These are phyloP conservation scores for Notodonta ziczac DNA, from an alignment of 2,888 invertebrate genomes.

Conservation along the genomic window DNA sequence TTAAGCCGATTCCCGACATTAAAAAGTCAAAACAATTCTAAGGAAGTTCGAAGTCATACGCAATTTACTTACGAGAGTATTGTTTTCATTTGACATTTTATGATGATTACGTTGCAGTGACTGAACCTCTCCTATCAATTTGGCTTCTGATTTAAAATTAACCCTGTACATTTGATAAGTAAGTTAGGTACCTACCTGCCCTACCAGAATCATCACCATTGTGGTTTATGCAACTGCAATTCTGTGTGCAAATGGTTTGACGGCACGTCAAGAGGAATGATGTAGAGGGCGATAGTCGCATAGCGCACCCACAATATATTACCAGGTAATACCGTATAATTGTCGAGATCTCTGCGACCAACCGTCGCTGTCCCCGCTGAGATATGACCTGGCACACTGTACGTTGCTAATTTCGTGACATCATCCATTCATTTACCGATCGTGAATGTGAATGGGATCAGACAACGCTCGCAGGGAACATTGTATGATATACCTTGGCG, in stretches of 20 bases:
- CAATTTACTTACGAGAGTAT: too few relatives aligned
- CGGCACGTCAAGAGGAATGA: conserved; percentile 62
- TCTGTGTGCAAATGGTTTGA: conserved; percentile 55
- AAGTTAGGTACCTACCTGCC: too few relatives aligned
- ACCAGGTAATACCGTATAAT: conserved; percentile 71
- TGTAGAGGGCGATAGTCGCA: conserved; percentile 67
- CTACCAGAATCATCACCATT: too few relatives aligned
- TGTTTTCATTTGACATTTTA: too few relatives aligned
- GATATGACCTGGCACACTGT: conserved; percentile 78
- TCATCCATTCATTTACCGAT: conserved; percentile 79
- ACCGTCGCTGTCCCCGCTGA: conserved; percentile 68
- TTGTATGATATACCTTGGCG: conserved; percentile 14
- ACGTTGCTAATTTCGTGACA: conserved; percentile 76
- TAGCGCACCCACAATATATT: conserved; percentile 64
- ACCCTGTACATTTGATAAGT: too few relatives aligned
- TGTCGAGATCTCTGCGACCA: conserved; percentile 71
- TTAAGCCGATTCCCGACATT: too few relatives aligned
- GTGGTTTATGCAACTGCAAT: neutral
- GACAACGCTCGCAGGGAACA: conserved; percentile 49
- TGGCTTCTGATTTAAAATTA: too few relatives aligned
- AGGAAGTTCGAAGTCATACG: too few relatives aligned
- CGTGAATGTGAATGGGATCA: conserved; percentile 74
- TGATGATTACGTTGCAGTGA: too few relatives aligned
- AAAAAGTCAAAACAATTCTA: too few relatives aligned
- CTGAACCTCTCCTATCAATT: too few relatives aligned